Base-by-base conservation (phyloP, 2,797 vertebrate species). In the Apogon talboti region DNA sequence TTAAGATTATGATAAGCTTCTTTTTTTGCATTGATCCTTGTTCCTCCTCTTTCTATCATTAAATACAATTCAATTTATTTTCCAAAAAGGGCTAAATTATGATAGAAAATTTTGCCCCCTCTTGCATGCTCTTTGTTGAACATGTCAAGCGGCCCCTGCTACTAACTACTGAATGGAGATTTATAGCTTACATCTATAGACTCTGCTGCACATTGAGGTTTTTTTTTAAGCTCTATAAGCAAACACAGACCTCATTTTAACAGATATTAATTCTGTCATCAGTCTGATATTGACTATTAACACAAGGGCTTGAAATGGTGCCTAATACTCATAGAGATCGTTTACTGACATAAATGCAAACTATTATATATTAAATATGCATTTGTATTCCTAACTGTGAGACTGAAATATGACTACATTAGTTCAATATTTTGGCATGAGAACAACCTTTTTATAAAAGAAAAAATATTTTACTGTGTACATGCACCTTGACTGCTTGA, bases 401-500 rank as follows among this genome's bases (percentile, higher is more conserved):
- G 51, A 67, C 2, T 88, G 33, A 79, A 56, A 35, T 38, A 79
- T 62, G 13, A 81, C 56, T 78, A 52, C 80, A 78, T 82, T 82
- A 84, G 66, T 55, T 69, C 9, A 42, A 74, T 62, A 59, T 65
- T 84, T 67, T 87, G 63, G 65, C 86, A 92, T 87, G 74, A 80
- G 67, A 75, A 87, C 73, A 73, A 87, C n/a, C 86, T 87, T 84
- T 41, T n/a, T 11, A 1, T 59, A 50, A 63, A 76, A 65, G 71
- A 66, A 78, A 55, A 60, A 74, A 2, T 74, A 62, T 86, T 91
- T 64, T 85, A 62, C 42, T 88, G 33, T 91, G 53, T 84, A 83
- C 46, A 79, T 88, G 81, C 76, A 87, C 66, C 64, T 82, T 90
- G 66, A 90, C 77, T 84, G 81, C 77, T 88, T 92, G 60, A 89